Conservation (phyloP, 2,888 invertebrate genomes). For the Operophtera brumata region DNA sequence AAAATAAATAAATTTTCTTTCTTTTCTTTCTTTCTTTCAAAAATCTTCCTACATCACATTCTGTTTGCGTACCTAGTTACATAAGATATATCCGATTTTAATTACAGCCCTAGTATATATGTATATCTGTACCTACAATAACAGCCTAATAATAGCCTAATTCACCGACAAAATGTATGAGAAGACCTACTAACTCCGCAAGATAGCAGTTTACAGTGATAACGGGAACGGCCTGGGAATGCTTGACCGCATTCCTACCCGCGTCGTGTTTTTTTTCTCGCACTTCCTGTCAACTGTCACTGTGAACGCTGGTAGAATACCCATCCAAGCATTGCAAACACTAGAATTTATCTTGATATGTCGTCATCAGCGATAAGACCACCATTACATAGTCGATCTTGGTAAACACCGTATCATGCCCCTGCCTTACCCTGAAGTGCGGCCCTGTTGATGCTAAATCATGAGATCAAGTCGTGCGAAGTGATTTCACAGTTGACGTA, state of each 20-base stretch:
- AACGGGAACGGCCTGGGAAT: conserved; percentile 22
- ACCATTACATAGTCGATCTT: neutral
- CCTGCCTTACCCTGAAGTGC: neutral
- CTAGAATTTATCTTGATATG: too few relatives aligned
- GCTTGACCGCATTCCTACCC: conserved; percentile 22
- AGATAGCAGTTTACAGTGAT: conserved; percentile 19
- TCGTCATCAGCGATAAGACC: too few relatives aligned
- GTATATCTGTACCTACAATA: neutral
- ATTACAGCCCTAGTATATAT: too few relatives aligned
- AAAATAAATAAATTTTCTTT: too few relatives aligned
- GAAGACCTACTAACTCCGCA: conserved; percentile 19
- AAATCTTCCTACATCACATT: too few relatives aligned
- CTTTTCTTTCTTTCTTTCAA: too few relatives aligned
- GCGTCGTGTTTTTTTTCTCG: conserved; percentile 16
- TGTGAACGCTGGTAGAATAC: neutral
- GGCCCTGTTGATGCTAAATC: conserved; percentile 10
- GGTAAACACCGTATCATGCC: neutral
- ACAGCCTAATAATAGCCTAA: too few relatives aligned
- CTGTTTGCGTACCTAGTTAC: too few relatives aligned
- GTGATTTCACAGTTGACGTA: conserved; percentile 31
- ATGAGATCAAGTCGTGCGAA: conserved; percentile 32
- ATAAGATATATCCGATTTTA: too few relatives aligned
- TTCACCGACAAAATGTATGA: conserved; percentile 2
- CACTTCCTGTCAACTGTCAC: conserved; percentile 19
- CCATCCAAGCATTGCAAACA: conserved; percentile 5